Base-by-base conservation (phyloP, 2,797 vertebrate genomes). In the Rachycentron canadum region DNA sequence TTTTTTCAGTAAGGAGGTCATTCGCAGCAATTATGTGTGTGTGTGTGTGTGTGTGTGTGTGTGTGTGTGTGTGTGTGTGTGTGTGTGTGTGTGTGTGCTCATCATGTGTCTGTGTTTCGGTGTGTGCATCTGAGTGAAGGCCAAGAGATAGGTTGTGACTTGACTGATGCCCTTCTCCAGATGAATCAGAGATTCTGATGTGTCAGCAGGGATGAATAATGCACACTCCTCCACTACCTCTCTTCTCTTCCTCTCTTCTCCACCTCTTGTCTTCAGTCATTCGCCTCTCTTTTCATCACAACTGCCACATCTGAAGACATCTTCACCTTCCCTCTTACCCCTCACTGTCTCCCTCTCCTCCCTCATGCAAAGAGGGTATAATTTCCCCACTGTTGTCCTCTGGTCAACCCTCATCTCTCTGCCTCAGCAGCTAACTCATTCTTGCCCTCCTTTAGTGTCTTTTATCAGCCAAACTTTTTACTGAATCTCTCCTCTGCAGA, bases 161-260 rank as follows among this genome's bases (percentile, higher is more conserved):
- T 92, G 91, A 93, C 91, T 91, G 93, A 92, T 93, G 93, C 89
- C 92, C 92, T 94, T 93, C 91, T 89, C 73, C 80, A 86, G 84
- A 92, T 93, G 93, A 93, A 94, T 94, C 93, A 93, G 81, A 92
- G 84, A 89, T 94, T 91, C 78, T 91, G 90, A 91, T 93, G 92
- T 93, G 92, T 94, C 94, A 94, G 93, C 94, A 92, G 79, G 84
- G 86, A 94, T 94, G 91, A 94, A 94, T 94, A 93, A 94, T 94
- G 92, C 91, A 93, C 90, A 83, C 85, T 78, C 79, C 84, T 83
- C 69, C 86, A 62, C 83, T 82, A 84, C 87, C 87, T 88, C 89
- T 83, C 70, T 66, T 71, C 82, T 76, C 79, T 68, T 81, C 75
- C 59, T 78, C 75, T 75, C 84, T 70, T 79, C 86, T 88, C 90